Evolutionary conservation across 2,113 vertebrate genomes (phyloP).

Genomic region (Serinus canaria): DNA sequence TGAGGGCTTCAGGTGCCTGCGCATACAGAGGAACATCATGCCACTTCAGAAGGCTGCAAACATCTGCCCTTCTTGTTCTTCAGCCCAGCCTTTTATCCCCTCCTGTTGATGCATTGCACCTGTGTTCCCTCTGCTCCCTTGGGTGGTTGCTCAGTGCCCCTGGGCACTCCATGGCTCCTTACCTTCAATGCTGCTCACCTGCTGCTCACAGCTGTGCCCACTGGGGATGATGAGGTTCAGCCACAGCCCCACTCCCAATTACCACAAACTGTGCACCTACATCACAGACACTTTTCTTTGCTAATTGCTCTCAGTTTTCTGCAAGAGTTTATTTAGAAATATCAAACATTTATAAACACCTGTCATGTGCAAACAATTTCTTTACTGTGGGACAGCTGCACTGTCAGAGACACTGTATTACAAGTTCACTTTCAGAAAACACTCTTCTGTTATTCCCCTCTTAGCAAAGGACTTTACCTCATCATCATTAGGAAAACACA

Average conservation of each 20-base stretch:
- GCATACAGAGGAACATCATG: not conserved
- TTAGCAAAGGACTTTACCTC: not conserved
- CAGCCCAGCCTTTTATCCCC: not conserved
- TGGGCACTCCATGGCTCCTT: not conserved
- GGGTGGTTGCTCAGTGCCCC: not conserved
- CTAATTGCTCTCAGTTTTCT: not conserved
- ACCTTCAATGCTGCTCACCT: not conserved
- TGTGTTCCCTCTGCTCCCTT: not conserved
- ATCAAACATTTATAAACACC: not conserved
- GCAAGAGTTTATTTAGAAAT: not conserved
- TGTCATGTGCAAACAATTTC: not conserved
- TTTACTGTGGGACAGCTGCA: not conserved
- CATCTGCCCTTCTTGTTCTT: not conserved
- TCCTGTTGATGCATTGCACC: not conserved
- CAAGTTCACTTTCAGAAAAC: not conserved
- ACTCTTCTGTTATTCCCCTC: not conserved
- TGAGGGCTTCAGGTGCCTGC: not conserved
- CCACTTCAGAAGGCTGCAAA: not conserved
- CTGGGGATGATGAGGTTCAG: not conserved
- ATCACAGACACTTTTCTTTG: not conserved
- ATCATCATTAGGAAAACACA: not conserved
- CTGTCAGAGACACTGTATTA: not conserved
- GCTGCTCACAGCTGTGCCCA: not conserved
- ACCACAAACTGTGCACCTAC: not conserved
- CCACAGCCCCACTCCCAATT: not conserved